phyloP scores from a whole-genome alignment of 1,140 invertebrate genomes.

The Linepithema humile region DNA sequence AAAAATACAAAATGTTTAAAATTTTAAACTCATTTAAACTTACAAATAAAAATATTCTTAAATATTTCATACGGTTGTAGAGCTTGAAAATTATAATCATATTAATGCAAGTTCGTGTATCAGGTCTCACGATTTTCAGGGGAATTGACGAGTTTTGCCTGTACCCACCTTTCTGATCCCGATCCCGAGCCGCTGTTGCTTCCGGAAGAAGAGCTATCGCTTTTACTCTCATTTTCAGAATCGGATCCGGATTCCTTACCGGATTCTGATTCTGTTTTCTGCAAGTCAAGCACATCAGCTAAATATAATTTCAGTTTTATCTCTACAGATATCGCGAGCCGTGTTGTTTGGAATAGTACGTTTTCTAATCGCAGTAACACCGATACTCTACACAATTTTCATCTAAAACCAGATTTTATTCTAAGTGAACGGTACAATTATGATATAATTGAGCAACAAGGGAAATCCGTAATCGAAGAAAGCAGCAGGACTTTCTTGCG shows the following conservation, averaged over 20 bases:
- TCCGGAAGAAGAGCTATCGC: constrained; percentile 86
- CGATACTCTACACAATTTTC: neutral
- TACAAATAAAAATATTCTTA: neutral
- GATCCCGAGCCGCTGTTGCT: constrained; percentile 85
- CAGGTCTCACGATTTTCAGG: constrained; percentile 51
- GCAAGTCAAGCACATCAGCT: constrained; percentile 78
- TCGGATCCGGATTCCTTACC: constrained; percentile 88
- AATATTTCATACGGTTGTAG: neutral
- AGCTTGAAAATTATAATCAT: neutral
- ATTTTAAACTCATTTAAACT: neutral
- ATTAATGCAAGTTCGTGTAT: constrained; percentile 11
- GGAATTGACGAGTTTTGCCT: neutral
- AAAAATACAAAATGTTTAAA: neutral
- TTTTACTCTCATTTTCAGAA: constrained; percentile 87
- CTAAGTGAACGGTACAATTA: neutral
- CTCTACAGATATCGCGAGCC: constrained; percentile 1
- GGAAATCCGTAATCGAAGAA: neutral
- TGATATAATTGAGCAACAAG: neutral
- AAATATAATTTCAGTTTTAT: constrained; percentile 30
- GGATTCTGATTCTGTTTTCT: constrained; percentile 84
- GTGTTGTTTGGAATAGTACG: constrained; percentile 76
- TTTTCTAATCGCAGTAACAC: neutral
- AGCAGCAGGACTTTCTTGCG: constrained; percentile 4
- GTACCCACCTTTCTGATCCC: constrained; percentile 86
- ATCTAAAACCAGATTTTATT: neutral